Conservation (phyloP, 1,140 invertebrate species). For the Platorchestia sp. region DNA sequence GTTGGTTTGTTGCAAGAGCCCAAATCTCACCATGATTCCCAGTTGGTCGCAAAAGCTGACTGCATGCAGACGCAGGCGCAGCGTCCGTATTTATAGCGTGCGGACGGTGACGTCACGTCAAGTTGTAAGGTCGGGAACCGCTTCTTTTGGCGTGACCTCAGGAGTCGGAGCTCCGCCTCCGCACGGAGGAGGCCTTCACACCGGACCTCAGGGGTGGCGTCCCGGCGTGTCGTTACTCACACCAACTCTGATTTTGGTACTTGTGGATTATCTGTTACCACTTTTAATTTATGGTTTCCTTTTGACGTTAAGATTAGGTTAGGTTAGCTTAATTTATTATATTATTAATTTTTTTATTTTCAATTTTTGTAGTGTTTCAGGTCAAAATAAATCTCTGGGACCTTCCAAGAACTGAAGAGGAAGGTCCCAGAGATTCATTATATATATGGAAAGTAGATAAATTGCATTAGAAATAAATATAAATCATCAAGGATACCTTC, state of each 20-base stretch:
- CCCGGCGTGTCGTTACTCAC: neutral
- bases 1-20: neutral
- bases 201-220: neutral
- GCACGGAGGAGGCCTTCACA: neutral
- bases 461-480: too few species aligned
- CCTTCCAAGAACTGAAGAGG: too few species aligned
- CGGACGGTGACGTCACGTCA: neutral
- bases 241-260: neutral
- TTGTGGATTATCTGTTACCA: too few species aligned
- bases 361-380: too few species aligned
- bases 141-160: neutral
- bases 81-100: neutral
- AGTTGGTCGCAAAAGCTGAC: neutral
- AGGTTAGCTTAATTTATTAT: too few species aligned
- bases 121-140: neutral
- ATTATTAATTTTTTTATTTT: too few species aligned
- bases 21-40: constrained; percentile 16
- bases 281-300: too few species aligned
- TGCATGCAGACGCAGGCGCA: neutral
- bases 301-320: neutral
- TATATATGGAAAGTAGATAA: too few species aligned
- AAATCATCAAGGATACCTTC: too few species aligned
- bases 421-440: too few species aligned
- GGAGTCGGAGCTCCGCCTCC: neutral
- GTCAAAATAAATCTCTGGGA: too few species aligned